Evolutionary conservation across 2,888 invertebrate genomes (phyloP), one percentile per base, ranked within the genome.

Genomic region (Dryocosmus kuriphilus): DNA sequence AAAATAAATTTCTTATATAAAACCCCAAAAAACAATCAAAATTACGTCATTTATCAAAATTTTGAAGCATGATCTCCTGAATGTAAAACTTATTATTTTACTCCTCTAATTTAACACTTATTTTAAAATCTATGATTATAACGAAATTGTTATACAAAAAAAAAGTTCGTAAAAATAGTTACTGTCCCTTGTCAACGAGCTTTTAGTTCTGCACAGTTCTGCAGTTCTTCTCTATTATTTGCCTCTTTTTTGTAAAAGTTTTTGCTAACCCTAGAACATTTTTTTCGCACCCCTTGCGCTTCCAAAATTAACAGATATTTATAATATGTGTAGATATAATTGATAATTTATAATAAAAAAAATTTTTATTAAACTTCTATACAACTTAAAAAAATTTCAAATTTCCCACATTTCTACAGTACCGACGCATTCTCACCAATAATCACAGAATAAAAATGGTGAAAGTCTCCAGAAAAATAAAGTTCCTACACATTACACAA

Each of bases 1-100:
- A 67, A 67, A 67, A 67, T 67, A 67, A 67, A 46, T 67, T 46
- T 67, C 22, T 60, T 60, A 55, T 11, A 22, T 55, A 55, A 22
- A 22, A 19, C 55, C 6, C 19, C 5, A 46, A 46, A 16, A 16
- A 5, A 16, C 5, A 46, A 14, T 9, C n/a, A 55, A 55, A 55
- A 22, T 22, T 9, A 22, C n/a, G 11, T 55, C 22, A 55, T 55
- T 3, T 11, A 3, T n/a, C 3, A n/a, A 55, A 55, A 55, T 55
- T 22, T 22, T 55, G 22, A 55, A 22, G 1, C 11, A 55, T 22
- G 2, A 51, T 22, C 22, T 22, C 9, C 19, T 55, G 11, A 22
- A 55, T 22, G 11, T 22, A 55, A 22, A 55, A 22, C 11, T 22
- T 9, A 55, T 9, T 55, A 22, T 55, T 4, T 8, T 22, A 3